phyloP scores from a whole-genome alignment of 1,140 invertebrate genomes.

The Solenopsis invicta region DNA sequence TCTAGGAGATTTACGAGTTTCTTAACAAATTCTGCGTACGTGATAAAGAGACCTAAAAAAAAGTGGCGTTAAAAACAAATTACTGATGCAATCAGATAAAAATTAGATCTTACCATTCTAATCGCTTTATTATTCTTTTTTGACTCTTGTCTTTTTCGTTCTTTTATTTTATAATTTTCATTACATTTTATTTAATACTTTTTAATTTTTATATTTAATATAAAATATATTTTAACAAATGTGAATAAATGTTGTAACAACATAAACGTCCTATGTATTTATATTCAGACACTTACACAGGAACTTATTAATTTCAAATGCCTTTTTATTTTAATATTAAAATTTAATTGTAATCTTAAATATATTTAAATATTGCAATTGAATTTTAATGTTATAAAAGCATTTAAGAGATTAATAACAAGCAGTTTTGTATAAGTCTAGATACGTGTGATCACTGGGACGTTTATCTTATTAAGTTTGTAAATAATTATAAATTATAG shows the following conservation, averaged over 20 bases:
- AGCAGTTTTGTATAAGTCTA: too few species aligned
- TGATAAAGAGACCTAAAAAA: neutral
- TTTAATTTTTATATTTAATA: neutral
- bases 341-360: too few species aligned
- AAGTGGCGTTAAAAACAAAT: neutral
- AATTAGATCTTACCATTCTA: neutral
- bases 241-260: neutral
- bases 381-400: too few species aligned
- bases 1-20: conserved; percentile 1
- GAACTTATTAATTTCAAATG: too few species aligned
- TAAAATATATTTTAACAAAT: neutral
- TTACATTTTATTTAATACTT: neutral
- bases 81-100: neutral
- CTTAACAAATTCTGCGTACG: neutral
- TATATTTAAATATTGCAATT: too few species aligned
- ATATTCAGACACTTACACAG: too few species aligned
- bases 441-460: too few species aligned
- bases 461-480: neutral
- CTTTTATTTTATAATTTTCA: neutral
- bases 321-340: too few species aligned
- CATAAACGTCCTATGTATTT: too few species aligned
- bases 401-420: too few species aligned
- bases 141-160: neutral
- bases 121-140: neutral
- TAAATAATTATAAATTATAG: neutral